These are phyloP conservation scores for Dryadula phaetusa DNA, from an alignment of 2,888 invertebrate species.

Conservation along the genomic window DNA sequence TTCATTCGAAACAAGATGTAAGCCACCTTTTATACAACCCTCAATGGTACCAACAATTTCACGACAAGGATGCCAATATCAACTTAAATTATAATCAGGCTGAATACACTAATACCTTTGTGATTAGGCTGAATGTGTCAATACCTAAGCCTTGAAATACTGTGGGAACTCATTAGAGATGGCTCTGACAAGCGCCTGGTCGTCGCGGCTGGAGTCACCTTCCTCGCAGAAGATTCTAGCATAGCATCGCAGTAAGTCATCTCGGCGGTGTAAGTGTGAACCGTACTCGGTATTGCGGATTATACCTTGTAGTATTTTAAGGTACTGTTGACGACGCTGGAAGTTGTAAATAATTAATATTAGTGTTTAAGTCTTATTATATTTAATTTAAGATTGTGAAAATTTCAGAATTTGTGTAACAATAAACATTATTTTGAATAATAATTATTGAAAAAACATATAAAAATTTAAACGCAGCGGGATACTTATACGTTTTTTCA, in stretches of 20 bases:
- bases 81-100: neutral
- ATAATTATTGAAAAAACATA: too few species aligned
- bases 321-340: slow-evolving; percentile 90
- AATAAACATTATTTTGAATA: too few species aligned
- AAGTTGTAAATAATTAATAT: neutral
- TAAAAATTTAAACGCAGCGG: too few species aligned
- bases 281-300: slow-evolving; percentile 92
- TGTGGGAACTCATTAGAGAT: slow-evolving; percentile 94
- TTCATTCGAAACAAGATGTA: too few species aligned
- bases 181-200: slow-evolving; percentile 91
- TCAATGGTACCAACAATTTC: neutral
- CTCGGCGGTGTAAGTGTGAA: slow-evolving; percentile 91
- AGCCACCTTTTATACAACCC: too few species aligned
- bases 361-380: neutral
- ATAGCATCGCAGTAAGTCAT: slow-evolving; percentile 93
- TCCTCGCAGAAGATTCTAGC: slow-evolving; percentile 95
- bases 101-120: neutral
- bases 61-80: too few species aligned
- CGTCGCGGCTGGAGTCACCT: slow-evolving; percentile 88
- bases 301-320: slow-evolving; percentile 91
- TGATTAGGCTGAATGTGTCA: neutral
- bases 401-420: too few species aligned
- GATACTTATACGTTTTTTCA: too few species aligned
- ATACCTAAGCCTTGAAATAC: slow-evolving; percentile 86
- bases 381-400: too few species aligned